Percentiles rank a stretch among this genome's conserved stretches.
phyloP scores from a whole-genome alignment of 2,113 vertebrate genomes.

The Lates calcarifer region DNA sequence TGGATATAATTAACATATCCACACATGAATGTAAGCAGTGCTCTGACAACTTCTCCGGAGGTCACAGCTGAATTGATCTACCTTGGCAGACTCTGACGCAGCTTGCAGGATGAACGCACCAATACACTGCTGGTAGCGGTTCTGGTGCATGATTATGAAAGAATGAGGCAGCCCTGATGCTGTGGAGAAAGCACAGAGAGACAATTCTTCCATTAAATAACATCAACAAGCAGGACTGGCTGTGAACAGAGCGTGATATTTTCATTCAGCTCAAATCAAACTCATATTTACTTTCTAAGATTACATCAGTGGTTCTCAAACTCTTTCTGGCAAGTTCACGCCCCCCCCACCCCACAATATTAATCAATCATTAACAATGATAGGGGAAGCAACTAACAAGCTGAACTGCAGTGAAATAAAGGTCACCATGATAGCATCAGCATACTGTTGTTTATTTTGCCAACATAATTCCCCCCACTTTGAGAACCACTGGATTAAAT shows the following conservation, averaged over 20 bases:
- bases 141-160: constrained; percentile 93
- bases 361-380: too few relatives aligned
- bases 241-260: not conserved
- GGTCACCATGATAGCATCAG: too few relatives aligned
- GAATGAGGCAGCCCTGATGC: constrained; percentile 89
- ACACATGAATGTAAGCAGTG: not conserved
- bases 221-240: not conserved
- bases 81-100: constrained; percentile 88
- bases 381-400: too few relatives aligned
- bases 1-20: not conserved
- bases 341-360: too few relatives aligned
- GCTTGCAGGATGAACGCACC: constrained; percentile 92
- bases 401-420: too few relatives aligned
- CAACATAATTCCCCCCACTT: too few relatives aligned
- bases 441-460: too few relatives aligned
- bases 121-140: constrained; percentile 90
- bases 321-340: too few relatives aligned
- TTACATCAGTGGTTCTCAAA: too few relatives aligned
- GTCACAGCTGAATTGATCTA: constrained; percentile 54
- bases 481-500: too few relatives aligned
- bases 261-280: not conserved
- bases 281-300: not conserved
- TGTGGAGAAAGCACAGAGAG: constrained; percentile 65
- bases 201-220: not conserved
- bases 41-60: not conserved